Evolutionary conservation across 2,888 invertebrate species (phyloP).

Genomic region (Candidula unifasciata): DNA sequence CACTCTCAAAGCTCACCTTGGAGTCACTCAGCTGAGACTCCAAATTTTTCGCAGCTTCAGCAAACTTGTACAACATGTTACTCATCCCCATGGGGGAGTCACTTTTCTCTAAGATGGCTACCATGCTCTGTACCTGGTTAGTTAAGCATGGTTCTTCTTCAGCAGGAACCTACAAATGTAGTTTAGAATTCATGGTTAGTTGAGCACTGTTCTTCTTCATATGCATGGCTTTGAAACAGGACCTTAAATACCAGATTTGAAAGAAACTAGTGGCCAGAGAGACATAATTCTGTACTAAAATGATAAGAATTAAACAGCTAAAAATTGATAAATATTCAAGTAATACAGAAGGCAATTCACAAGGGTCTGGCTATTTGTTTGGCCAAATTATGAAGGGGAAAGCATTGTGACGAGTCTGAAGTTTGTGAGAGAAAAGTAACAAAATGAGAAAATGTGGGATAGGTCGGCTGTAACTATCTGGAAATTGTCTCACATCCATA

Average conservation of each 20-base stretch:
- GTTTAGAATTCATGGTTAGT: background rate
- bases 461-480: too few species aligned
- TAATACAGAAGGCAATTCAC: too few species aligned
- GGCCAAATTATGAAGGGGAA: too few species aligned
- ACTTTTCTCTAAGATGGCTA: constrained; percentile 3
- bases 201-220: too few species aligned
- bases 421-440: too few species aligned
- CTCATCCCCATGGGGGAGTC: constrained; percentile 32
- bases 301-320: too few species aligned
- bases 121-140: constrained; percentile 12
- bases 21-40: constrained; percentile 21
- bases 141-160: constrained; percentile 26
- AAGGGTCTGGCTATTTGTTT: too few species aligned
- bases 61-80: constrained; percentile 38
- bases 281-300: background rate
- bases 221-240: background rate
- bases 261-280: background rate
- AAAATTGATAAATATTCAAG: too few species aligned
- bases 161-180: constrained; percentile 20
- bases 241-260: background rate
- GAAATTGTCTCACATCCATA: too few species aligned
- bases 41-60: constrained; percentile 29
- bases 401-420: too few species aligned
- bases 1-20: background rate
- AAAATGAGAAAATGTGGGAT: too few species aligned